Conservation (phyloP, 2,113 vertebrate genomes). For the Clarias batrachus region DNA sequence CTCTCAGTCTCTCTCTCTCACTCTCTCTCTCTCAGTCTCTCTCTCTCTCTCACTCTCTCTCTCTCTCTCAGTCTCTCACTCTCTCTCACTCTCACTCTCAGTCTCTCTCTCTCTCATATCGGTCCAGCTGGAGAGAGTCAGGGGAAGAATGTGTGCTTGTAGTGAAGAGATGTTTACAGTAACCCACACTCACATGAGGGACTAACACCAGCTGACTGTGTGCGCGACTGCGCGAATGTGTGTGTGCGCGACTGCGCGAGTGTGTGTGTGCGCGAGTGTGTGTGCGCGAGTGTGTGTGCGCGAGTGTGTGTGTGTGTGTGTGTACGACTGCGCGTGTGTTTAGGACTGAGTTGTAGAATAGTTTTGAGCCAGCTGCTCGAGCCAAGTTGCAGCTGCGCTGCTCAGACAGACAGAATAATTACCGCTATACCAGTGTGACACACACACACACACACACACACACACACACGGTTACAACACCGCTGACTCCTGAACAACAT, state of each 20-base stretch:
- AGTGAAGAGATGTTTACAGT: background rate
- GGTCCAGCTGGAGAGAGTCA: slow-evolving; percentile 36
- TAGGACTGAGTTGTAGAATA: background rate
- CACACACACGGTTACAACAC: background rate
- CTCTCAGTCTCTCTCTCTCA: too few relatives aligned
- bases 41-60: too few relatives aligned
- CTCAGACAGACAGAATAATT: slow-evolving; percentile 17
- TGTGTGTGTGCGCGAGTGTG: too few relatives aligned
- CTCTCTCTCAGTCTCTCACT: too few relatives aligned
- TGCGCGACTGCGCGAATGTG: slow-evolving; percentile 16
- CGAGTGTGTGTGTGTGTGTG: too few relatives aligned
- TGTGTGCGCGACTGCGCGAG: background rate
- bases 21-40: too few relatives aligned
- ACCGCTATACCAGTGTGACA: background rate
- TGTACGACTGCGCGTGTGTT: slow-evolving; percentile 2
- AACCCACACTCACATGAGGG: background rate
- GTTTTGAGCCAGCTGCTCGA: background rate
- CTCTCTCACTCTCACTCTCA: too few relatives aligned
- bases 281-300: slow-evolving; percentile 7
- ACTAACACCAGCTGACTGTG: background rate
- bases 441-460: too few relatives aligned
- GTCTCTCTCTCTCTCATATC: background rate
- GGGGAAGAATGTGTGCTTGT: slow-evolving; percentile 25
- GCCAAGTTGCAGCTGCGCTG: slow-evolving; percentile 1
- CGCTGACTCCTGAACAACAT: background rate